phyloP scores from a whole-genome alignment of 2,888 invertebrate species.

The Stenodema calcarata region DNA sequence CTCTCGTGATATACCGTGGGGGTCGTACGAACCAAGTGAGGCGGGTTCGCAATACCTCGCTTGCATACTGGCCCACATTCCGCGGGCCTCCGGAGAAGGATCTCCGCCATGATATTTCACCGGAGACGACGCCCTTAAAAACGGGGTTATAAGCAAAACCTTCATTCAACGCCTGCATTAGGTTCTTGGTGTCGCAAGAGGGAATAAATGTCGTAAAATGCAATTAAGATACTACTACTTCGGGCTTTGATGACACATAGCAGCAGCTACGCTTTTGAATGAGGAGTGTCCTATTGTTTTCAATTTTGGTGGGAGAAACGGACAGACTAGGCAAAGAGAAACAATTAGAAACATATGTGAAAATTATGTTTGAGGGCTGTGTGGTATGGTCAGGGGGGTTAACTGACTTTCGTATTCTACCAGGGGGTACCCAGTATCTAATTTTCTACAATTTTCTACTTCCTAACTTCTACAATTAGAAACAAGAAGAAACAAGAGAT shows the following conservation, averaged over 20 bases:
- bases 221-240: neutral
- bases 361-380: no score
- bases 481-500: no score
- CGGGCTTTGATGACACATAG: neutral
- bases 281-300: no score
- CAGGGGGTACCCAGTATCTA: no score
- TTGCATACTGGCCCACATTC: slow-evolving; percentile 28
- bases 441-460: no score
- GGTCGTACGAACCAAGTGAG: neutral
- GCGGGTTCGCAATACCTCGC: neutral
- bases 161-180: neutral
- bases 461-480: no score
- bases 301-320: no score
- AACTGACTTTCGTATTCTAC: no score
- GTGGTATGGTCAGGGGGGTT: no score
- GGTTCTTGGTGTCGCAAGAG: neutral
- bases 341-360: no score
- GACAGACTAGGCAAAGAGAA: no score
- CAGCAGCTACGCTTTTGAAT: no score
- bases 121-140: neutral
- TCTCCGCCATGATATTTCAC: slow-evolving; percentile 14
- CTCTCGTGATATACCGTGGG: neutral
- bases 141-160: neutral
- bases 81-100: neutral
- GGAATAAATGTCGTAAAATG: neutral